phyloP scores from a whole-genome alignment of 2,888 invertebrate genomes.

The Oxytorus armatus region DNA sequence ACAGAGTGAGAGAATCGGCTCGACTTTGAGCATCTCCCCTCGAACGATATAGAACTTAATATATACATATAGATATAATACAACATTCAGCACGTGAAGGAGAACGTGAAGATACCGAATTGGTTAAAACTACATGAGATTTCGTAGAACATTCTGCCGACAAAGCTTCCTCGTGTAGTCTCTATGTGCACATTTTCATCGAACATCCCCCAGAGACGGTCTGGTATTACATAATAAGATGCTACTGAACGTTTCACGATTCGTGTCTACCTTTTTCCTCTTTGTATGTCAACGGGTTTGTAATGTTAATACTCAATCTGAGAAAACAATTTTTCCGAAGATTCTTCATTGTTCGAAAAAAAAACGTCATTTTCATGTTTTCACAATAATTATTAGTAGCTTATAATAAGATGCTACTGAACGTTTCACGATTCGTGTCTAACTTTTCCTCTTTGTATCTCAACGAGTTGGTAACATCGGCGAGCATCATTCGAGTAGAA shows the following conservation, averaged over 20 bases:
- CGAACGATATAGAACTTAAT: conserved; percentile 35
- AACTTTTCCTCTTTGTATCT: neutral
- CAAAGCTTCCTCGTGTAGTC: conserved; percentile 15
- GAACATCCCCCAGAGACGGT: conserved; percentile 22
- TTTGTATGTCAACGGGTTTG: too few relatives aligned
- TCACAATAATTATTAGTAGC: too few relatives aligned
- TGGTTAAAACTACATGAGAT: conserved; percentile 44
- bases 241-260: neutral
- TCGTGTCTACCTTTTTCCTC: neutral
- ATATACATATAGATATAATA: conserved; percentile 11
- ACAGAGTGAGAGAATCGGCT: conserved; percentile 41
- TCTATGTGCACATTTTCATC: conserved; percentile 1
- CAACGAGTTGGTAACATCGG: too few relatives aligned
- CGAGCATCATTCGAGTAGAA: too few relatives aligned
- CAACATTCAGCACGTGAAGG: conserved; percentile 26
- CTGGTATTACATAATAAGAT: conserved; percentile 25
- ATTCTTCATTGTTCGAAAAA: too few relatives aligned
- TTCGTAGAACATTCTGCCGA: conserved; percentile 4
- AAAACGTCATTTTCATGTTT: too few relatives aligned
- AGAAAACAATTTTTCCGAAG: too few relatives aligned
- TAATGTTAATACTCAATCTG: too few relatives aligned
- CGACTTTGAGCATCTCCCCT: conserved; percentile 53
- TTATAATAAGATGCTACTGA: conserved; percentile 18
- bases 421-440: neutral
- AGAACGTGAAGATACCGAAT: conserved; percentile 41